Evolutionary conservation across 2,113 vertebrate species (phyloP).

Genomic region (chimpanzee (Pan troglodytes)): NHGRI_mPanTro3-v2.1_pri NC_086015.1:181757001-181757500

Average conservation of each 20-base stretch:
- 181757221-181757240: background rate
- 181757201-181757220: too few relatives aligned
- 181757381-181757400: conserved; percentile 10
- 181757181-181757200: background rate
- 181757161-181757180: background rate
- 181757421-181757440: conserved; percentile 36
- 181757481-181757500: background rate
- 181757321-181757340: background rate
- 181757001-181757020: background rate
- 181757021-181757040: background rate
- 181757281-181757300: background rate
- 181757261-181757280: background rate
- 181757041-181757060: background rate
- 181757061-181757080: background rate
- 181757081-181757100: background rate
- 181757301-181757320: background rate
- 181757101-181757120: background rate
- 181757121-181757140: background rate
- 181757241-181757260: background rate
- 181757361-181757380: conserved; percentile 16
- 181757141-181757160: background rate
- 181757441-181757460: background rate
- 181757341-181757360: background rate
- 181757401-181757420: background rate
- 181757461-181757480: conserved; percentile 34